Percentiles rank a stretch among this genome's conserved stretches.
Evolutionary conservation across 2,797 vertebrate species (phyloP).

Genomic region (Buceros bicornis): DNA sequence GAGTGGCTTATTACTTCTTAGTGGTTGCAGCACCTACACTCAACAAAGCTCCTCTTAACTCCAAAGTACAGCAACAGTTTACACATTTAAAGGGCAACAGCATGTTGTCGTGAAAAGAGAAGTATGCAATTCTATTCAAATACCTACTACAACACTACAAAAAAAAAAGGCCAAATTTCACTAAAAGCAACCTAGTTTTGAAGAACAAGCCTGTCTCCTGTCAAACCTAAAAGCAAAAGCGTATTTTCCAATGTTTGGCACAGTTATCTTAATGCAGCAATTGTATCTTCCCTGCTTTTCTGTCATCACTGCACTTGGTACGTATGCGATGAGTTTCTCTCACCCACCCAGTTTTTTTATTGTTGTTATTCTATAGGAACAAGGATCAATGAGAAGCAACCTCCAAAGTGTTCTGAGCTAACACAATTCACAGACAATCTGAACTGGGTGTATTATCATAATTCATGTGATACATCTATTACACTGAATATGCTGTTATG

Average conservation of each 20-base stretch:
- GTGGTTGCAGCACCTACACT: slow-evolving; percentile 17
- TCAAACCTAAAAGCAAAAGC: neutral
- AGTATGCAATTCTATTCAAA: slow-evolving; percentile 20
- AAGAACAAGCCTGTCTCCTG: neutral
- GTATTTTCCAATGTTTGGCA: neutral
- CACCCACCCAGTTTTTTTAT: neutral
- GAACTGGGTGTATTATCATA: neutral
- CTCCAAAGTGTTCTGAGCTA: neutral
- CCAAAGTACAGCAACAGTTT: slow-evolving; percentile 7
- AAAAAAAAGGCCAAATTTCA: neutral
- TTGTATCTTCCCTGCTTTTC: neutral
- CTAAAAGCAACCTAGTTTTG: neutral
- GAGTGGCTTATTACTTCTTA: slow-evolving; percentile 50
- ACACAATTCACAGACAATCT: neutral
- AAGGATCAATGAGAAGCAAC: neutral
- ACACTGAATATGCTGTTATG: neutral
- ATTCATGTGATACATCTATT: neutral
- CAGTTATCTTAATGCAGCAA: neutral
- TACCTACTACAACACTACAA: neutral
- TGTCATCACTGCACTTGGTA: neutral
- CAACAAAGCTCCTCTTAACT: slow-evolving; percentile 51
- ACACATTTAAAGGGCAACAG: slow-evolving; percentile 31
- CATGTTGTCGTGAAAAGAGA: slow-evolving; percentile 25
- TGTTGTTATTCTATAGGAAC: neutral
- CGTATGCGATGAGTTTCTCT: neutral